Evolutionary conservation across 2,113 vertebrate species (phyloP).

Genomic region (Rhineura floridana): DNA sequence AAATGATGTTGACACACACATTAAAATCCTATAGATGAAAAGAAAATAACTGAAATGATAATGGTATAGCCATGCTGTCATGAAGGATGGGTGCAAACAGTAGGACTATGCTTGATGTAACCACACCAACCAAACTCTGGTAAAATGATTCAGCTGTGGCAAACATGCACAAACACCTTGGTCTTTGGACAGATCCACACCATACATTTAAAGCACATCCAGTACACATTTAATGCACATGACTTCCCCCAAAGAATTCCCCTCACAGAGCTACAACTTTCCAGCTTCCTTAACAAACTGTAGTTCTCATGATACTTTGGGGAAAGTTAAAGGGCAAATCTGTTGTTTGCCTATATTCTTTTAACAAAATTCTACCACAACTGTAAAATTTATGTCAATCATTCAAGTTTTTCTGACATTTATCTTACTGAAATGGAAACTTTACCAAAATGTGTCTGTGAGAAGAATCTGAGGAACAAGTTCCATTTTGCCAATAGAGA

Average conservation of each 20-base stretch:
- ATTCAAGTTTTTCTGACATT: neutral
- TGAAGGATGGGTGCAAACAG: neutral
- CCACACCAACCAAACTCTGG: neutral
- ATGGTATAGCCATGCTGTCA: neutral
- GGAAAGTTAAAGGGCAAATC: too few relatives aligned
- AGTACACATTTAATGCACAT: too few relatives aligned
- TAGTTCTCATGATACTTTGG: too few relatives aligned
- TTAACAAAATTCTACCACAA: slow-evolving; percentile 5
- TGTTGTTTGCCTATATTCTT: neutral
- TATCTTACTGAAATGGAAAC: slow-evolving; percentile 10
- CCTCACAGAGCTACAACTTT: too few relatives aligned
- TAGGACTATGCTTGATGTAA: neutral
- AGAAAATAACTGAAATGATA: neutral
- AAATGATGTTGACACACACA: neutral
- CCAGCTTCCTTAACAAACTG: too few relatives aligned
- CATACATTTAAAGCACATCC: too few relatives aligned
- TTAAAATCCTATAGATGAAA: neutral
- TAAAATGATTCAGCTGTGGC: neutral
- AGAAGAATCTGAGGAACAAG: neutral
- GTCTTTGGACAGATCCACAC: too few relatives aligned
- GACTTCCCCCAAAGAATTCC: too few relatives aligned
- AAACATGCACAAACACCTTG: neutral
- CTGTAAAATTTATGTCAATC: neutral
- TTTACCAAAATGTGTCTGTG: slow-evolving; percentile 13
- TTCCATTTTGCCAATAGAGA: slow-evolving; percentile 14